Evolutionary conservation across 2,113 vertebrate species (phyloP).

Genomic region (Pantherophis guttatus): DNA sequence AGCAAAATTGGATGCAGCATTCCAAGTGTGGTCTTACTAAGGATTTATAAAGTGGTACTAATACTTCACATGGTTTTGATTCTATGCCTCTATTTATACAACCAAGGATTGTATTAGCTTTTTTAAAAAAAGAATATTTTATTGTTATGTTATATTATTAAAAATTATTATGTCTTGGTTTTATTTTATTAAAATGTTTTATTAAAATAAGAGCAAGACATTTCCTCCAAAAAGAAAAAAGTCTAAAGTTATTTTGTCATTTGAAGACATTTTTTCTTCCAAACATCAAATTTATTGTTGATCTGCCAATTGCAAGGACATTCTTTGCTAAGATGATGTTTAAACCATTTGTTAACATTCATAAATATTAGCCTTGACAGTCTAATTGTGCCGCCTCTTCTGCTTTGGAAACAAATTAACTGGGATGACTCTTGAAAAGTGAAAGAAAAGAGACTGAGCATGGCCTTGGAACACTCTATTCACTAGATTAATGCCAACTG

Average conservation of each 20-base stretch:
- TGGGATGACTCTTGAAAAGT: constrained; percentile 40
- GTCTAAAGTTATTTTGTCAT: background rate
- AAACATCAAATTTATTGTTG: background rate
- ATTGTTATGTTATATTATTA: background rate
- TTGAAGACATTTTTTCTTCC: background rate
- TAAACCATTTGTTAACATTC: constrained; percentile 37
- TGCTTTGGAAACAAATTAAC: constrained; percentile 40
- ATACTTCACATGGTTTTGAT: background rate
- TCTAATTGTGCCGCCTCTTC: constrained; percentile 13
- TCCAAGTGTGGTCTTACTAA: background rate
- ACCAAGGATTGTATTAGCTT: background rate
- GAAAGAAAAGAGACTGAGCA: constrained; percentile 29
- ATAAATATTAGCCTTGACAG: constrained; percentile 45
- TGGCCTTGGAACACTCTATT: constrained; percentile 34
- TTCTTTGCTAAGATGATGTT: constrained; percentile 28
- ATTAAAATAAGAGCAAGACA: background rate
- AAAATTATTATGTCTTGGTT: background rate
- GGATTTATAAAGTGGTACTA: background rate
- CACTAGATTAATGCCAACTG: constrained; percentile 56
- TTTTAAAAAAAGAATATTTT: background rate
- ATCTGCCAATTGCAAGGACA: background rate
- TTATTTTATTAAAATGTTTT: background rate
- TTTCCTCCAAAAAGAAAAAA: background rate
- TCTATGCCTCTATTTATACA: background rate
- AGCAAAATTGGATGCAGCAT: background rate